A percentile compares a stretch with the other conserved stretches of the same genome.
Evolutionary conservation across 2,888 invertebrate species (phyloP).

Genomic region (Ischnura elegans): DNA sequence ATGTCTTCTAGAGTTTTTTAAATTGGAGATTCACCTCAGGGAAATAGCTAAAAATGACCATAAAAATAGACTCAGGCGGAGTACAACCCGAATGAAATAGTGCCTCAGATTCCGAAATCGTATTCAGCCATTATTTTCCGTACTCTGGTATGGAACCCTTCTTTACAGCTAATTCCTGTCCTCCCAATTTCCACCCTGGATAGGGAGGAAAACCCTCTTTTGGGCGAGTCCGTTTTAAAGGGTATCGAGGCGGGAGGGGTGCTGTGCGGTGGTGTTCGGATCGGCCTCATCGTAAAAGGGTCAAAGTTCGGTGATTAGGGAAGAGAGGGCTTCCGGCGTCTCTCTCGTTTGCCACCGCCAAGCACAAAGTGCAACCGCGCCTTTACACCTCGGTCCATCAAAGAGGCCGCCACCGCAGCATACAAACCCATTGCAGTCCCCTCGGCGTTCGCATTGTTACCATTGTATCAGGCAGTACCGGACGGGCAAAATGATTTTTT

Average conservation of each 20-base stretch:
- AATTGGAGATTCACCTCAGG: no score
- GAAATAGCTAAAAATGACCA: no score
- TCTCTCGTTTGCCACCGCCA: not conserved
- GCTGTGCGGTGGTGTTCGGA: not conserved
- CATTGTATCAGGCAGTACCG: no score
- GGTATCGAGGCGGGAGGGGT: not conserved
- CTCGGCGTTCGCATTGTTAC: not conserved
- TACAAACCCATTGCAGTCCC: not conserved
- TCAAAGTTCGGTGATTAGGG: slow-evolving; percentile 10
- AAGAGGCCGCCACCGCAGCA: not conserved
- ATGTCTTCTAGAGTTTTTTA: no score
- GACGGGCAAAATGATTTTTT: no score
- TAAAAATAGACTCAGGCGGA: no score
- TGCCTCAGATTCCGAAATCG: no score
- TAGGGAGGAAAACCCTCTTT: not conserved
- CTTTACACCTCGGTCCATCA: not conserved
- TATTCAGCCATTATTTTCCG: not conserved
- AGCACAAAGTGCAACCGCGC: not conserved
- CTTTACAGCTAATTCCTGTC: not conserved
- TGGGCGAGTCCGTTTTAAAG: not conserved
- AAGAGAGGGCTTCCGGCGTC: not conserved
- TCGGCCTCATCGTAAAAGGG: not conserved
- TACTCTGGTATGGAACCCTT: not conserved
- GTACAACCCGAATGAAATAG: no score
- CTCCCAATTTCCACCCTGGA: no score